Evolutionary conservation across 2,797 vertebrate genomes (phyloP), one percentile per base, ranked within the genome.

Genomic region (Euthynnus affinis): DNA sequence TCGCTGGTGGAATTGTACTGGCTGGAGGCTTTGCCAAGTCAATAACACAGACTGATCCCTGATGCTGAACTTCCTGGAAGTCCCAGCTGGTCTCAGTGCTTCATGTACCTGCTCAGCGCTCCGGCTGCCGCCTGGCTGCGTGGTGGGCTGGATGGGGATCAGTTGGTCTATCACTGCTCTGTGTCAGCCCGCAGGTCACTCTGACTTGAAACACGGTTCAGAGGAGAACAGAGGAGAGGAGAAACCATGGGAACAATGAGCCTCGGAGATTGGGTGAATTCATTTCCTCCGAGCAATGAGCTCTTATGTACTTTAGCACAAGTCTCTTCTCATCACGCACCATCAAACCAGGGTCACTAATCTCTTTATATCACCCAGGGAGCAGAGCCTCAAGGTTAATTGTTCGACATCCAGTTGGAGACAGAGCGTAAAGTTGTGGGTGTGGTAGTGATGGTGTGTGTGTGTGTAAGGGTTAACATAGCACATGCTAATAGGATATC

Each of bases 41-140:
- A 94, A 93, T 93, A 93, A 92, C 90, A 88, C 83, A 82, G 88
- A 74, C 88, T 94, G 88, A 94, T 93, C 92, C 90, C 83, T 83
- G 88, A 92, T 92, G 87, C 82, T 89, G 82, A 89, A 90, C 87
- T 89, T 92, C 88, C 84, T 91, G 85, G 84, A 90, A 92, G 82
- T 85, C 80, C 66, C n/a, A 14, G 74, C 80, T 64, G 55, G 74
- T 88, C 91, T 76, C 87, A 90, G 81, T 62, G 76, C 80, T 91
- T 66, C 78, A 71, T 76, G 87, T 89, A 91, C 88, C 89, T 91
- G 91, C 76, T 80, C 75, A 73, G 68, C 0, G 13, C 80, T 89
- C 74, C 82, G 82, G 84, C 80, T 84, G 80, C 80, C n/a, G 81
- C 83, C 75, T 68, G 72, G 77, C 75, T 77, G 74, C 46, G 69